Evolutionary conservation across 1,140 invertebrate genomes (phyloP), one percentile per base, ranked within the genome.

Genomic region (Papilio xuthus): DNA sequence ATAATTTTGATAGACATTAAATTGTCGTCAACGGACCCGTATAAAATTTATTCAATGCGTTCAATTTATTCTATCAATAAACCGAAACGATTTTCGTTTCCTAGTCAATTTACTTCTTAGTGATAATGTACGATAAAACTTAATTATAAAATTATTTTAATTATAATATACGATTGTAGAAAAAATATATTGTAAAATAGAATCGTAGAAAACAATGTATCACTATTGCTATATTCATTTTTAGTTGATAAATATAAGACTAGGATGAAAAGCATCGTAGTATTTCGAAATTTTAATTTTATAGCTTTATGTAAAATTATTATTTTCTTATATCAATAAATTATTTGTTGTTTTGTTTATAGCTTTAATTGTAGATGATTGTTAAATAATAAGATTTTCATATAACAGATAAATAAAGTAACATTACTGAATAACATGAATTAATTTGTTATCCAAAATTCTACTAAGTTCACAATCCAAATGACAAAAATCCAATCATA

Each of bases 61-160:
- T 28, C 60, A 67, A 56, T 63, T 28, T 63, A 67, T 67, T 28
- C 60, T 13, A 67, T 26, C 20, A 44, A 9, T 73, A 73, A 47
- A 44, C 50, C 23, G 41, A 26, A 73, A 15, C 0, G 3, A 23
- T 73, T 73, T 47, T 73, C n/a, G 9, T 73, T 44, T 73, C 47
- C 71, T 73, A 73, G 71, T 73, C 71, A 73, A 73, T 73, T 73
- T 47, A 73, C 71, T 73, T 73, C 20, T 26, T 41, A 73, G 20
- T 73, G 28, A n/a, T 73, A 44, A 44, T 71, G 28, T 28, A 69
- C 26, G 32, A 28, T 37, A 67, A 67, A 13, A 73, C 13, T 13
- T 73, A 44, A n/a, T 47, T 42, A 50, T 26, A 8, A n/a, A 44
- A 47, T 73, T 73, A 73, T 47, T 73, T 73, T 73, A 73, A 73